phyloP scores from a whole-genome alignment of 2,113 vertebrate genomes.

The Rattus norvegicus region GRCr8 NC_086020.1:115169001-115169500 shows the following conservation, averaged over 20 bases:
- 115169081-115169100: not conserved
- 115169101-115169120: slow-evolving; percentile 10
- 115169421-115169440: not conserved
- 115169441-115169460: not conserved
- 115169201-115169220: not conserved
- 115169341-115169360: not conserved
- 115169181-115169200: not conserved
- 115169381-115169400: not conserved
- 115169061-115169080: not conserved
- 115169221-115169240: too few species aligned
- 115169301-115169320: not conserved
- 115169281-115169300: not conserved
- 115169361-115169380: not conserved
- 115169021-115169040: not conserved
- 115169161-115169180: not conserved
- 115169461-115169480: not conserved
- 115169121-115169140: not conserved
- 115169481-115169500: not conserved
- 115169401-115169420: not conserved
- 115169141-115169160: slow-evolving; percentile 4
- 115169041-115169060: not conserved
- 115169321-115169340: not conserved
- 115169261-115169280: not conserved
- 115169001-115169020: not conserved
- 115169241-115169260: not conserved